phyloP scores from a whole-genome alignment of 2,797 vertebrate species.

The Dryobates pubescens region DNA sequence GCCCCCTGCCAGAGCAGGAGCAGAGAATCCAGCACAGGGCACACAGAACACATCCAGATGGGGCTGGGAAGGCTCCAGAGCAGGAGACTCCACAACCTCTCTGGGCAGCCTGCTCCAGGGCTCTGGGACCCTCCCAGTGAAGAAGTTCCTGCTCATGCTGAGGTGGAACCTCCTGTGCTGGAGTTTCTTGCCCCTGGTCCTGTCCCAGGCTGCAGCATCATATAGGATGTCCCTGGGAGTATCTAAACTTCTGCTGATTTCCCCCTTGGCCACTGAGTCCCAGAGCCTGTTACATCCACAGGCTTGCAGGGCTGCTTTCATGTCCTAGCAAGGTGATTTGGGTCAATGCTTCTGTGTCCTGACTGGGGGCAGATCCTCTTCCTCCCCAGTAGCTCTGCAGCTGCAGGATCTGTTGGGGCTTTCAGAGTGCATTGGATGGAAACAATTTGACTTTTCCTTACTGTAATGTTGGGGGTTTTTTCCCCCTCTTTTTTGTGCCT shows the following conservation, averaged over 20 bases:
- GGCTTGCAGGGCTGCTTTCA: not conserved
- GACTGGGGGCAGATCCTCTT: not conserved
- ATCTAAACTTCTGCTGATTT: slow-evolving; percentile 13
- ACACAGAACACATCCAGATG: too few relatives aligned
- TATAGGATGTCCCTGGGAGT: not conserved
- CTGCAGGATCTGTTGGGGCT: not conserved
- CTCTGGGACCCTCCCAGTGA: too few relatives aligned
- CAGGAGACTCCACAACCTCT: too few relatives aligned
- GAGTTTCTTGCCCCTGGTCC: too few relatives aligned
- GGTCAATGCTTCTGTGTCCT: not conserved
- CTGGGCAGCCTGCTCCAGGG: too few relatives aligned
- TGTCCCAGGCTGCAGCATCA: not conserved
- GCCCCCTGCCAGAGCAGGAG: too few relatives aligned
- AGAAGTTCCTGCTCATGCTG: too few relatives aligned
- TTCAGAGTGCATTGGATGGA: not conserved
- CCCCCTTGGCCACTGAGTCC: not conserved
- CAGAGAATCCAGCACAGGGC: too few relatives aligned
- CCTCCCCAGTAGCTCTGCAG: not conserved
- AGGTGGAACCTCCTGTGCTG: too few relatives aligned
- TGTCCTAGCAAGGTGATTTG: not conserved
- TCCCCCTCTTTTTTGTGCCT: not conserved
- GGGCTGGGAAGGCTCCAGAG: too few relatives aligned
- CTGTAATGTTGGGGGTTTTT: not conserved
- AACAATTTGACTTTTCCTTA: slow-evolving; percentile 32
- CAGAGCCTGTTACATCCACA: slow-evolving; percentile 36